These are phyloP conservation scores for Odobenus rosmarus DNA, from an alignment of 2,113 vertebrate genomes.

Conservation along the genomic window DNA sequence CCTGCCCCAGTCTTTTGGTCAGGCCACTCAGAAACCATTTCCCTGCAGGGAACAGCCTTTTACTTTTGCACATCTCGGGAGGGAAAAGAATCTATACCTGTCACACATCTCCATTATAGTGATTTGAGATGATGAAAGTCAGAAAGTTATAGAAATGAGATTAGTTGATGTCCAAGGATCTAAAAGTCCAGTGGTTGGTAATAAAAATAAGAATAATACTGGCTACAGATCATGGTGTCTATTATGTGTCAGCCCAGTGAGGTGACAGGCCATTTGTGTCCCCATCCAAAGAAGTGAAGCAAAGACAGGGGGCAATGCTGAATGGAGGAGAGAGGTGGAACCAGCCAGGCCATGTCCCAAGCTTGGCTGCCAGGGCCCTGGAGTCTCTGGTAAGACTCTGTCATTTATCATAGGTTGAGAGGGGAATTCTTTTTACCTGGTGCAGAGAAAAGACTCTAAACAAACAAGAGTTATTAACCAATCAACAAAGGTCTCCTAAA, in stretches of 20 bases:
- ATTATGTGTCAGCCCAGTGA: not conserved
- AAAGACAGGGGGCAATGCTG: not conserved
- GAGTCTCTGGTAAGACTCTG: not conserved
- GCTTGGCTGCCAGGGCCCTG: not conserved
- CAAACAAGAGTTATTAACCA: not conserved
- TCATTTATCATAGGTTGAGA: not conserved
- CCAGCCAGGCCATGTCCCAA: not conserved
- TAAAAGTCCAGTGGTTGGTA: not conserved
- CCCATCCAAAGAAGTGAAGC: not conserved
- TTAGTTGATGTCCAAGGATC: not conserved
- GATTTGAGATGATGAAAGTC: not conserved
- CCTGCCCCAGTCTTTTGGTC: not conserved
- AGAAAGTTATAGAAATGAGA: not conserved
- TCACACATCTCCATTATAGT: not conserved
- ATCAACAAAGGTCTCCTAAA: not conserved
- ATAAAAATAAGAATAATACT: not conserved
- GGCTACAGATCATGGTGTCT: not conserved
- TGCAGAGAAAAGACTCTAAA: not conserved
- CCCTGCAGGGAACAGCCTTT: not conserved
- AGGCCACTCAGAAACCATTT: not conserved
- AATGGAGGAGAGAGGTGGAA: not conserved
- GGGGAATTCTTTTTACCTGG: not conserved
- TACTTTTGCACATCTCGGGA: not conserved
- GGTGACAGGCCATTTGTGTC: not conserved
- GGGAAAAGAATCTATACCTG: not conserved